Evolutionary conservation across 2,113 vertebrate species (phyloP).

Genomic region (Corythaeola cristata): DNA sequence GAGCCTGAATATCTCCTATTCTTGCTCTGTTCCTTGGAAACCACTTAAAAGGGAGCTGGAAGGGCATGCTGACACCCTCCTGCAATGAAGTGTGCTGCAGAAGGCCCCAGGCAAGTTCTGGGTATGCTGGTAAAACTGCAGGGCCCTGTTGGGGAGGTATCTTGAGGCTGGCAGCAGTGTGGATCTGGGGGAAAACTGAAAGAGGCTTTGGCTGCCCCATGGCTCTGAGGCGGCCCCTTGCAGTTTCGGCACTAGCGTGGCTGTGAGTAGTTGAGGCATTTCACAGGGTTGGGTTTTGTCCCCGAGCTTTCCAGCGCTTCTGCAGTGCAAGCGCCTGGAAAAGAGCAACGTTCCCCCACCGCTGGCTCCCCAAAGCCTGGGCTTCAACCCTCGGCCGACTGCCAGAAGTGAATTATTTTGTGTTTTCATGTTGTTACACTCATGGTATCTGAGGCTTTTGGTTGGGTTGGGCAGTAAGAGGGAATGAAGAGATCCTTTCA

Average conservation of each 20-base stretch:
- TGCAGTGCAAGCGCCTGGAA: background rate
- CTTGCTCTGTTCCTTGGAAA: background rate
- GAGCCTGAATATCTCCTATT: background rate
- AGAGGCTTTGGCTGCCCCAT: rapidly evolving
- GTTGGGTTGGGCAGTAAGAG: background rate
- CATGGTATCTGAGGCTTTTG: background rate
- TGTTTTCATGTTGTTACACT: background rate
- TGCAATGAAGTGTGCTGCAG: rapidly evolving
- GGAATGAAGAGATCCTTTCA: background rate
- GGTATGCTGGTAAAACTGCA: background rate
- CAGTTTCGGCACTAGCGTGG: rapidly evolving
- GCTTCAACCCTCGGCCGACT: background rate
- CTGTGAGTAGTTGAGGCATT: rapidly evolving
- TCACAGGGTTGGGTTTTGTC: background rate
- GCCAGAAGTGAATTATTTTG: background rate
- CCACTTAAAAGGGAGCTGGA: background rate
- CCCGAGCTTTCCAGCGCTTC: background rate
- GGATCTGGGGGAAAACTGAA: background rate
- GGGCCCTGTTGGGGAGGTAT: rapidly evolving
- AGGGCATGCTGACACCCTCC: background rate
- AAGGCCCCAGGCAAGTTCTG: background rate
- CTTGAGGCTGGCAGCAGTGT: background rate
- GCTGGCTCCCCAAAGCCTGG: background rate
- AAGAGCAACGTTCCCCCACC: rapidly evolving
- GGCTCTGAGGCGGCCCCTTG: background rate